A percentile compares a stretch with the other conserved stretches of the same genome.
phyloP scores from a whole-genome alignment of 2,113 vertebrate species.

The Phoenicopterus ruber region DNA sequence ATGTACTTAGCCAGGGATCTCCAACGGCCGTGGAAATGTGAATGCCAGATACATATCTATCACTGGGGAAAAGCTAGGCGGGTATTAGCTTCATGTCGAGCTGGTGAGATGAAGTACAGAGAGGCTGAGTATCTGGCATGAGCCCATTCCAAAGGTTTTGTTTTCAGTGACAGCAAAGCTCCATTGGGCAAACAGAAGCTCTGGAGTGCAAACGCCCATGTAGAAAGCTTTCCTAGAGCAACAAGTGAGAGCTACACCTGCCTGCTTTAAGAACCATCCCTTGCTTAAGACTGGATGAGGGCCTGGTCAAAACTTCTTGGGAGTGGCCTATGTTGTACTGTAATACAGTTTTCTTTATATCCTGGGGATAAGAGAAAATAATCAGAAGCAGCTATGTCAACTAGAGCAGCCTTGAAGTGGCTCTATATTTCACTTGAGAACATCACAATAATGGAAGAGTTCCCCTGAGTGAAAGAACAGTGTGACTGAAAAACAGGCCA shows the following conservation, averaged over 20 bases:
- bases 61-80: background rate
- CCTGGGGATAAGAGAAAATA: background rate
- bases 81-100: background rate
- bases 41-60: background rate
- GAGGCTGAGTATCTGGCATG: background rate
- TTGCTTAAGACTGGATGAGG: background rate
- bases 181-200: background rate
- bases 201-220: background rate
- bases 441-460: background rate
- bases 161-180: background rate
- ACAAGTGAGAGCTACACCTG: background rate
- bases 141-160: background rate
- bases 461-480: background rate
- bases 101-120: background rate
- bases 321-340: background rate
- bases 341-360: background rate
- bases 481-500: background rate
- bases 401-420: background rate
- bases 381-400: background rate
- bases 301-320: background rate
- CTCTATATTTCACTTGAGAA: background rate
- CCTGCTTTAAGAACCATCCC: background rate
- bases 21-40: background rate
- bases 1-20: background rate
- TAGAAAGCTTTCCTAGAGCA: background rate